Evolutionary conservation across 2,888 invertebrate species (phyloP).

Genomic region (Tigriopus californicus): DNA sequence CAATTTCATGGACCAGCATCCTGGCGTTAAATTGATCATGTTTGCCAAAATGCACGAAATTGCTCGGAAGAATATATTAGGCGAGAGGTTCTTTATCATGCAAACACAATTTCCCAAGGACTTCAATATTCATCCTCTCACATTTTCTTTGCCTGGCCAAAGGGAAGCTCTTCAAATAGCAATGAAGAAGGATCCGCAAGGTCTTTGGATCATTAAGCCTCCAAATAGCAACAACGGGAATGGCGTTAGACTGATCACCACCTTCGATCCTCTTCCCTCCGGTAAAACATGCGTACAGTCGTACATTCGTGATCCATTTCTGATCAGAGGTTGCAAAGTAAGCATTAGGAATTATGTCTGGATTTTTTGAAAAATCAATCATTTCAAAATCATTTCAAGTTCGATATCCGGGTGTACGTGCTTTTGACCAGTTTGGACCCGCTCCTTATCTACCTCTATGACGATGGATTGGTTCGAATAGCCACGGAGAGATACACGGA

Average conservation of each 20-base stretch:
- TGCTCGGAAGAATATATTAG: not conserved
- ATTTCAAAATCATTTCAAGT: conserved; percentile 9
- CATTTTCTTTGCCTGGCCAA: not conserved
- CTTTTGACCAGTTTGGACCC: conserved; percentile 8
- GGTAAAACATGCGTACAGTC: not conserved
- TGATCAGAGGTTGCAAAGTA: conserved; percentile 2
- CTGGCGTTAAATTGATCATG: not conserved
- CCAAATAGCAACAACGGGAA: conserved; percentile 2
- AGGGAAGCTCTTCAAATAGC: not conserved
- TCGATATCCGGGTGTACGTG: conserved; percentile 9
- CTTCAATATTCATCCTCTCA: conserved; percentile 7
- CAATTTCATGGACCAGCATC: not conserved
- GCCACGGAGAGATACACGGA: conserved; percentile 7
- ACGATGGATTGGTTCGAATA: conserved; percentile 7
- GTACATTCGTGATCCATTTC: conserved; percentile 8
- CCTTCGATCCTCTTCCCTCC: not conserved
- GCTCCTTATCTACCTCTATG: not conserved
- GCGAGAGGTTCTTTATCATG: not conserved
- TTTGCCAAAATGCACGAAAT: not conserved
- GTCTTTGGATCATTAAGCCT: conserved; percentile 2
- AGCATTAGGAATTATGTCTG: too few relatives aligned
- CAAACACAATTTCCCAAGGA: not conserved
- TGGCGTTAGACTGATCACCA: not conserved
- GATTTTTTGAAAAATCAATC: too few relatives aligned
- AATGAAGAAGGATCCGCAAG: not conserved